Conservation (phyloP, 2,888 invertebrate species). For the Rotaria magnacalcarata region DNA sequence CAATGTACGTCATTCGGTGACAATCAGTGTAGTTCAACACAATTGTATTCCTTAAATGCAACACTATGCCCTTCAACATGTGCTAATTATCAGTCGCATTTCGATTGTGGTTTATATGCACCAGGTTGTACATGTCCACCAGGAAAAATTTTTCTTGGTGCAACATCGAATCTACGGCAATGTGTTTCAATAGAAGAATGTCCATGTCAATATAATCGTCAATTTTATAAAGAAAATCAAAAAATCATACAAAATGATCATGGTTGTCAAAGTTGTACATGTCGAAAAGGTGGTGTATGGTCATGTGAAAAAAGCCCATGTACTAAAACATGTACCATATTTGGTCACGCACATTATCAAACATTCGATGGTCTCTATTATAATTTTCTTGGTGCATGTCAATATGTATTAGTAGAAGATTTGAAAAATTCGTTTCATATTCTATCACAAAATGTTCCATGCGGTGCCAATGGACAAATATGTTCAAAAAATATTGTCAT, state of each 20-base stretch:
- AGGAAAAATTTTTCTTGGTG: conserved; percentile 72
- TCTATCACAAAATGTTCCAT: conserved; percentile 74
- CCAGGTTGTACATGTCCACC: conserved; percentile 82
- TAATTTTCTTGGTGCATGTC: conserved; percentile 81
- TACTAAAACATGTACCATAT: conserved; percentile 47
- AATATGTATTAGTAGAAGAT: conserved; percentile 70
- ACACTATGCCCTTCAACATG: conserved; percentile 74
- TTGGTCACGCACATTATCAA: conserved; percentile 72
- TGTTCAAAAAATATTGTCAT: conserved; percentile 67
- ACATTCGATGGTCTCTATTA: conserved; percentile 77
- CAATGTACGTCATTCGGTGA: too few relatives aligned
- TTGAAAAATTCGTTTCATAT: conserved; percentile 63
- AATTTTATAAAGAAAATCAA: conserved; percentile 73
- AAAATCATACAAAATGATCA: conserved; percentile 77
- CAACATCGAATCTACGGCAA: conserved; percentile 52
- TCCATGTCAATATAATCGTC: conserved; percentile 82
- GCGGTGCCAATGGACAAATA: conserved; percentile 76
- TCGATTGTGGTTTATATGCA: conserved; percentile 62
- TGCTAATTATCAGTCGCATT: conserved; percentile 60
- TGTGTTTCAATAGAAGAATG: conserved; percentile 72
- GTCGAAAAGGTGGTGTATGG: conserved; percentile 69
- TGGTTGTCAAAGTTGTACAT: conserved; percentile 62
- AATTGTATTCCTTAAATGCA: conserved; percentile 63
- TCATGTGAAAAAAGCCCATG: conserved; percentile 67
- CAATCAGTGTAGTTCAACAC: conserved; percentile 67